phyloP scores from a whole-genome alignment of 2,888 invertebrate genomes.

The Pocota personata region DNA sequence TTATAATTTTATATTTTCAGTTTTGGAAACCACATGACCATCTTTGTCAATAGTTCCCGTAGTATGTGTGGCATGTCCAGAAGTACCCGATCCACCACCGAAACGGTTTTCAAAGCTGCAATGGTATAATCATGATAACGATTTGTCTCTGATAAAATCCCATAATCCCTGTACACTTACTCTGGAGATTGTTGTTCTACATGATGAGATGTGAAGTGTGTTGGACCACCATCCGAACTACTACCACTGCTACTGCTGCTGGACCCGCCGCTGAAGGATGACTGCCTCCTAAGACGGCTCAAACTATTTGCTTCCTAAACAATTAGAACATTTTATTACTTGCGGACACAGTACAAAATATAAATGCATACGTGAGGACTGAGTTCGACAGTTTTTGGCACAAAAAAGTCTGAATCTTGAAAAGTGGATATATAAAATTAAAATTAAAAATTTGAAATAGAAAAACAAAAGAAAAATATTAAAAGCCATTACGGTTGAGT shows the following conservation, averaged over 20 bases:
- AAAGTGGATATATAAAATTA: neutral
- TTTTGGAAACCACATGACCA: slow-evolving; percentile 62
- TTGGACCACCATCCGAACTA: slow-evolving; percentile 72
- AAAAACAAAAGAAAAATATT: slow-evolving; percentile 9
- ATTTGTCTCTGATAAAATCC: neutral
- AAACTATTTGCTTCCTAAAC: slow-evolving; percentile 57
- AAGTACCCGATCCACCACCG: slow-evolving; percentile 24
- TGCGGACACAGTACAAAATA: neutral
- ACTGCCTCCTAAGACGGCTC: slow-evolving; percentile 61
- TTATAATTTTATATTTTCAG: slow-evolving; percentile 43
- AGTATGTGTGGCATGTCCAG: slow-evolving; percentile 72
- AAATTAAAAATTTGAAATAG: neutral
- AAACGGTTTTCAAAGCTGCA: slow-evolving; percentile 74
- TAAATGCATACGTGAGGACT: slow-evolving; percentile 76
- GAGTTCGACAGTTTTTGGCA: slow-evolving; percentile 79
- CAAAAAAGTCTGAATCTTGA: slow-evolving; percentile 78
- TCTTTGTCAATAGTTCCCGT: slow-evolving; percentile 64
- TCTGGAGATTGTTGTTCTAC: slow-evolving; percentile 53
- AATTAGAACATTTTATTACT: neutral
- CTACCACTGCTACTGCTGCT: slow-evolving; percentile 32
- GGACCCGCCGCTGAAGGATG: neutral
- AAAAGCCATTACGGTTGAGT: slow-evolving; percentile 14
- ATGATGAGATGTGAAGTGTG: slow-evolving; percentile 66
- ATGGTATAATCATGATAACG: neutral
- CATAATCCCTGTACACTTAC: slow-evolving; percentile 16